phyloP scores from a whole-genome alignment of 2,797 vertebrate species.

The Carapus acus region DNA sequence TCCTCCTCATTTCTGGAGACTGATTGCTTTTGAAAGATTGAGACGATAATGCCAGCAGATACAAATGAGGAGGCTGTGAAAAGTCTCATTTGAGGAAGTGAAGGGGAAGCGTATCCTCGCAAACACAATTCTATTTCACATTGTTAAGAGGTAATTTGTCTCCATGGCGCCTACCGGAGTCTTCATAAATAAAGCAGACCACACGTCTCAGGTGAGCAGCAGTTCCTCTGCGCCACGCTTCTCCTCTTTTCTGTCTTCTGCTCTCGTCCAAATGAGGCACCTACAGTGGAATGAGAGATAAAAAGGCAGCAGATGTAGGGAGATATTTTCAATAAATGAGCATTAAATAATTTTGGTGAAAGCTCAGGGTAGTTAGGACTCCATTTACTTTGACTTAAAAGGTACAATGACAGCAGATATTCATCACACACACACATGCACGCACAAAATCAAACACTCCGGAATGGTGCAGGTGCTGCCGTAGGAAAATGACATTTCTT shows the following conservation, averaged over 20 bases:
- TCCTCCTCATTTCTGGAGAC: conserved; percentile 54
- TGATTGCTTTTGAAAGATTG: conserved; percentile 74
- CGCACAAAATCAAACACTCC: not conserved
- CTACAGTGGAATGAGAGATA: conserved; percentile 34
- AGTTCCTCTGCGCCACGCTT: conserved; percentile 28
- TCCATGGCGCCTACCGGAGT: conserved; percentile 68
- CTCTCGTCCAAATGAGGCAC: conserved; percentile 53
- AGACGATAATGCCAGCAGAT: conserved; percentile 71
- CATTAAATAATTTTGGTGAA: not conserved
- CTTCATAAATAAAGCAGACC: conserved; percentile 78
- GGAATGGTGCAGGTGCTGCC: not conserved
- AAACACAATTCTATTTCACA: conserved; percentile 82
- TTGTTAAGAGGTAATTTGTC: conserved; percentile 82
- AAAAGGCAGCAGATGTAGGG: conserved; percentile 9
- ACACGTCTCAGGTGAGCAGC: conserved; percentile 67
- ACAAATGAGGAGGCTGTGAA: conserved; percentile 71
- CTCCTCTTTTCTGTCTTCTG: conserved; percentile 9
- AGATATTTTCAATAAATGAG: not conserved
- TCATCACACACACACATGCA: too few species aligned
- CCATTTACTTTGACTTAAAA: too few species aligned
- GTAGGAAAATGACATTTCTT: too few species aligned
- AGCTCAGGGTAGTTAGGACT: not conserved
- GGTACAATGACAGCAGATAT: not conserved
- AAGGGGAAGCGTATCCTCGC: conserved; percentile 68
- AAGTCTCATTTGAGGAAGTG: conserved; percentile 76